Percentiles rank a stretch among this genome's conserved stretches.
These are phyloP conservation scores for Drosophila imparisetae DNA, from an alignment of 2,888 invertebrate species.

Conservation along the genomic window DNA sequence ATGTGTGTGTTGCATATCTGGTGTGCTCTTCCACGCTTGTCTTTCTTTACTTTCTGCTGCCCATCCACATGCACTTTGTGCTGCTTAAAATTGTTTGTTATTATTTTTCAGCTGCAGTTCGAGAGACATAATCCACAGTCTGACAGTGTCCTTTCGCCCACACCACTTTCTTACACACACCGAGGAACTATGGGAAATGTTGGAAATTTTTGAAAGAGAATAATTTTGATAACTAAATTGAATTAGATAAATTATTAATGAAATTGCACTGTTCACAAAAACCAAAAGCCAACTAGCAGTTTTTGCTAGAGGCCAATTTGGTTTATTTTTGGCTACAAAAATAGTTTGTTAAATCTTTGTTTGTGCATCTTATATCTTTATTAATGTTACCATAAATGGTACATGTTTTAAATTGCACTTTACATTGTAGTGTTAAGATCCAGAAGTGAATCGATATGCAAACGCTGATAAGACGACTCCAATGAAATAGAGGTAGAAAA, in stretches of 20 bases:
- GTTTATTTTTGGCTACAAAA: not conserved
- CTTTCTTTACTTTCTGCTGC: conserved; percentile 27
- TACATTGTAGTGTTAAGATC: not conserved
- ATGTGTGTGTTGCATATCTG: conserved; percentile 25
- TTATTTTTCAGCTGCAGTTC: conserved; percentile 54
- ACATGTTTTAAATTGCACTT: not conserved
- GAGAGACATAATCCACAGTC: conserved; percentile 43
- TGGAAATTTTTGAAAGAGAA: not conserved
- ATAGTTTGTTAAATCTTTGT: not conserved
- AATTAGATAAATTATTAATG: not conserved
- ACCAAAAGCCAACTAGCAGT: not conserved
- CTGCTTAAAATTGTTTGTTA: conserved; percentile 60
- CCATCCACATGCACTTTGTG: conserved; percentile 41
- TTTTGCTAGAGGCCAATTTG: not conserved
- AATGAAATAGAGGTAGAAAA: not conserved
- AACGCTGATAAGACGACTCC: not conserved
- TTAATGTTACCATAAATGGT: not conserved
- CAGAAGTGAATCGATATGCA: not conserved
- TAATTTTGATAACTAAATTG: not conserved
- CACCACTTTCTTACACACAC: not conserved
- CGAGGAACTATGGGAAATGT: conserved; percentile 1
- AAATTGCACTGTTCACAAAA: not conserved
- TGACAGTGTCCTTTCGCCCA: conserved; percentile 18
- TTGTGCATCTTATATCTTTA: not conserved
- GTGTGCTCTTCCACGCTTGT: conserved; percentile 41